Base-by-base conservation (phyloP, 2,888 invertebrate species). In the Dendrolimus pini region DNA sequence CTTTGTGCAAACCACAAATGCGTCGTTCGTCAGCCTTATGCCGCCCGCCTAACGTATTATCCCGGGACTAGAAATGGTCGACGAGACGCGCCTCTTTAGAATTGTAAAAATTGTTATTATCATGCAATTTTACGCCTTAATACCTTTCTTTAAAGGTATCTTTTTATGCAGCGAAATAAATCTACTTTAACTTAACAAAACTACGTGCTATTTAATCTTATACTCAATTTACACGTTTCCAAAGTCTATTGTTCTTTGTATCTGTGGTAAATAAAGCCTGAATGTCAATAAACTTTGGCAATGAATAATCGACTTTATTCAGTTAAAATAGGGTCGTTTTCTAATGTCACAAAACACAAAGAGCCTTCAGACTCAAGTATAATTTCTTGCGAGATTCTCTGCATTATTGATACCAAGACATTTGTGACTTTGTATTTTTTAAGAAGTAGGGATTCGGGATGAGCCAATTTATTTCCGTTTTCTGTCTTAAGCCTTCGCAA, bases 341-440 rank as follows among this genome's bases (percentile, higher is more conserved):
- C 47, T 58, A 53, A 55, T 52, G 60, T 55, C 13, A 41, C 3
- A 42, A 58, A 55, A 55, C 55, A 53, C 47, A 58, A 41, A 52
- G 41, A 10, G 13, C 55, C 61, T 67, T 66, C 65, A 64, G 65
- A 65, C 59, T 63, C 56, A 63, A 65, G 63, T 64, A 68, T 71
- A 64, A 69, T 72, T 74, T 68, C 65, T 64, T 54, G 62, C 66
- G 67, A 64, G 64, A 65, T 72, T 64, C 65, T 61, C 53, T 75
- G 69, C 67, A 76, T 77, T 72, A 75, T 74, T 77, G 71, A 75
- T 75, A 68, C 62, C 63, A 61, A 65, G 63, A 64, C 65, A 68
- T 74, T 72, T 68, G 66, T 62, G 64, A 64, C 56, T 64, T 63
- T 66, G 66, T 70, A 66, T 69, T 65, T 66, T 69, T 67, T 66